Evolutionary conservation across 2,113 vertebrate genomes (phyloP).

Genomic region (Microtus ochrogaster): DNA sequence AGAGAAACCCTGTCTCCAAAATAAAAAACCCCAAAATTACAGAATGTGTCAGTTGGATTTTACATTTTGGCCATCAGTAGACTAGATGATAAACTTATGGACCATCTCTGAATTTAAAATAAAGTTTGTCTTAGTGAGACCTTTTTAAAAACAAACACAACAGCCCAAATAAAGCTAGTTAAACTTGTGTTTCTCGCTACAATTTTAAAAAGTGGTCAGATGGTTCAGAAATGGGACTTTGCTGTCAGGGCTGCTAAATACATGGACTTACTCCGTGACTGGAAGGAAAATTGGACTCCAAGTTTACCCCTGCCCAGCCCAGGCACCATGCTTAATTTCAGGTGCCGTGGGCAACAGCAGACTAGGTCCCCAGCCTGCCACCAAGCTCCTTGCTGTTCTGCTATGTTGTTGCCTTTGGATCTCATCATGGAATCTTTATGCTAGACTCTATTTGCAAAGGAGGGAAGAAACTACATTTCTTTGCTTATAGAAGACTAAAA

Average conservation of each 20-base stretch:
- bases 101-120: constrained; percentile 52
- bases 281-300: neutral
- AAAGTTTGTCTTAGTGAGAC: constrained; percentile 41
- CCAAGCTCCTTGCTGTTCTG: neutral
- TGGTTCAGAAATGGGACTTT: constrained; percentile 17
- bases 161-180: constrained; percentile 23
- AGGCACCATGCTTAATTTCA: neutral
- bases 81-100: constrained; percentile 52
- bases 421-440: constrained; percentile 6
- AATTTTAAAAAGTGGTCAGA: constrained; percentile 8
- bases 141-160: neutral
- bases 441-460: constrained; percentile 11
- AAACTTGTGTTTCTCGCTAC: constrained; percentile 27
- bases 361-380: neutral
- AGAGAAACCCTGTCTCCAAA: too few species aligned
- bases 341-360: neutral
- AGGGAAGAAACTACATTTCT: constrained; percentile 22
- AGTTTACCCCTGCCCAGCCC: neutral
- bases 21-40: too few species aligned
- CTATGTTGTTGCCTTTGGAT: neutral
- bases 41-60: constrained; percentile 12
- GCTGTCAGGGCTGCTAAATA: neutral
- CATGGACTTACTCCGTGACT: neutral
- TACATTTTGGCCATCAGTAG: constrained; percentile 80
- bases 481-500: neutral